A percentile compares a stretch with the other conserved stretches of the same genome.
Conservation (phyloP, 2,797 vertebrate species). For the Malurus splendens region DNA sequence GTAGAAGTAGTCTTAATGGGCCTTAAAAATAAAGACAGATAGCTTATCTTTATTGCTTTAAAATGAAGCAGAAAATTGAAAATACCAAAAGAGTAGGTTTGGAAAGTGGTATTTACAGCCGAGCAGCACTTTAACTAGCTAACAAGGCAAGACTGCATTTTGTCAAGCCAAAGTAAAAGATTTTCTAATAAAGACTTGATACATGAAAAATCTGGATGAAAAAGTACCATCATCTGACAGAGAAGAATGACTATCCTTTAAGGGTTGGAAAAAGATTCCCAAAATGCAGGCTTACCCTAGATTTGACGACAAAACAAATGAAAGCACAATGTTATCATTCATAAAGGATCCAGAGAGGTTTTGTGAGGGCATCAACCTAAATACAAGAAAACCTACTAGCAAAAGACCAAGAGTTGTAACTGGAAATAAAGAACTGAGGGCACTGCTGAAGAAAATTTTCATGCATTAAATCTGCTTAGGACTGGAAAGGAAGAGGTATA, state of each 20-base stretch:
- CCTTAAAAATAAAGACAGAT: conserved; percentile 41
- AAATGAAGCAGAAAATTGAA: background rate
- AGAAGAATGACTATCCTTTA: background rate
- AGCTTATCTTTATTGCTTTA: conserved; percentile 25
- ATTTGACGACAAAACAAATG: background rate
- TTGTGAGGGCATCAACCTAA: background rate
- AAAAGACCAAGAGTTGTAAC: background rate
- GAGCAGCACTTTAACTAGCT: background rate
- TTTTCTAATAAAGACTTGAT: background rate
- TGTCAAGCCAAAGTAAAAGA: background rate
- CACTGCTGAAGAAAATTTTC: background rate
- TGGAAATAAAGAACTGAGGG: background rate
- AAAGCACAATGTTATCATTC: background rate
- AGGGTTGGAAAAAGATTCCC: background rate
- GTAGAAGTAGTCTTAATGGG: conserved; percentile 1
- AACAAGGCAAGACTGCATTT: background rate
- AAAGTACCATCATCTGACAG: background rate
- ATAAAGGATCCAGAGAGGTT: background rate
- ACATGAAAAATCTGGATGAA: background rate
- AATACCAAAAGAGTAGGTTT: background rate
- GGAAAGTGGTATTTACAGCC: background rate
- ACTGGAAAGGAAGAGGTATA: background rate
- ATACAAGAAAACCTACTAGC: background rate
- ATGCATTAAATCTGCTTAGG: background rate
- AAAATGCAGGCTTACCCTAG: background rate